Conservation (phyloP, 2,888 invertebrate genomes). For the Polyommatus iphigenia region DNA sequence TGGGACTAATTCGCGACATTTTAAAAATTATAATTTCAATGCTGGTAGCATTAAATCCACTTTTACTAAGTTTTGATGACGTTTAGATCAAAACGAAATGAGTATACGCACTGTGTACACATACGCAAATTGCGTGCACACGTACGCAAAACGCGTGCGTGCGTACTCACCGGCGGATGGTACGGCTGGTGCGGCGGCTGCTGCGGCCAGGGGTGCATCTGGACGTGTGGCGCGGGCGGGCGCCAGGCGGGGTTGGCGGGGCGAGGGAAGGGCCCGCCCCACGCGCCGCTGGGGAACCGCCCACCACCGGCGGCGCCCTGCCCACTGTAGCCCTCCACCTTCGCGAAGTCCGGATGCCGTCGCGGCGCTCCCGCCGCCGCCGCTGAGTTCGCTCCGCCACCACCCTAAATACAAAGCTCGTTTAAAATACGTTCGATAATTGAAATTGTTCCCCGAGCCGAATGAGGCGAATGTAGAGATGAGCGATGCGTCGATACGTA, state of each 20-base stretch:
- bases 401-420: constrained; percentile 41
- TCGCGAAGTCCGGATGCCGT: constrained; percentile 90
- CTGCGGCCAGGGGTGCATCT: constrained; percentile 60
- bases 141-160: not conserved
- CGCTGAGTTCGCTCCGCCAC: constrained; percentile 61
- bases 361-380: constrained; percentile 81
- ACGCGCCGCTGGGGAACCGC: constrained; percentile 46
- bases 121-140: not conserved
- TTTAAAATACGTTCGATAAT: not conserved
- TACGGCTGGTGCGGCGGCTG: constrained; percentile 66
- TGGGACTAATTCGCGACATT: not conserved
- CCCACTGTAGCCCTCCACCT: constrained; percentile 74
- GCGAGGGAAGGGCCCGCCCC: constrained; percentile 61
- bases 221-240: constrained; percentile 56
- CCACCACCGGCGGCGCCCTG: constrained; percentile 49
- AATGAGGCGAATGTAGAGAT: constrained; percentile 20
- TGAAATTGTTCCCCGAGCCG: not conserved
- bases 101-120: not conserved
- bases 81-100: not conserved
- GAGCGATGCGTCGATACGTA: not conserved
- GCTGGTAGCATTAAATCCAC: not conserved
- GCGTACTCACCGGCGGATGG: constrained; percentile 54
- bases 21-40: not conserved
- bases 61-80: no score
- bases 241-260: constrained; percentile 55